A percentile compares a stretch with the other conserved stretches of the same genome.
Evolutionary conservation across 2,113 vertebrate genomes (phyloP).

Genomic region (Silurus glanis): DNA sequence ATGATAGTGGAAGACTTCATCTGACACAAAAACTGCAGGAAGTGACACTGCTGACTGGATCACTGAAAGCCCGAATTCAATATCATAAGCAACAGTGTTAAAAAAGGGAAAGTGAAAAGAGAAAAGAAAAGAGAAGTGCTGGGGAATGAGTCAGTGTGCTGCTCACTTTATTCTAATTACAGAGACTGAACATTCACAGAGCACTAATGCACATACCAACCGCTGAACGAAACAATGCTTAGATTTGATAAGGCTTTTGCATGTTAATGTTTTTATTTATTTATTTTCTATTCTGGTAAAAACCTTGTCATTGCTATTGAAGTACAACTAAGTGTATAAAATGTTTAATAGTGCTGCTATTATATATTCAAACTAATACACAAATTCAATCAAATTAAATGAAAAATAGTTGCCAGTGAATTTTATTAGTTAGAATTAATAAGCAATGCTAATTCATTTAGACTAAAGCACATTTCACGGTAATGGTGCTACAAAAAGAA

Average conservation of each 20-base stretch:
- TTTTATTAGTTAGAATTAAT: not conserved
- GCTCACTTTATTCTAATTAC: constrained; percentile 51
- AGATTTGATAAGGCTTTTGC: constrained; percentile 8
- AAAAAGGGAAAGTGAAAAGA: constrained; percentile 7
- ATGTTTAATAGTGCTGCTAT: not conserved
- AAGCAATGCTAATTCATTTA: not conserved
- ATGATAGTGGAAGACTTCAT: constrained; percentile 11
- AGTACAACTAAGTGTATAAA: not conserved
- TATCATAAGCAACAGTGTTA: constrained; percentile 37
- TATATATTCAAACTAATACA: not conserved
- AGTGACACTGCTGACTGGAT: constrained; percentile 22
- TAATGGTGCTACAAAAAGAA: not conserved
- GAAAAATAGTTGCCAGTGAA: not conserved
- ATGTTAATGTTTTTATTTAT: not conserved
- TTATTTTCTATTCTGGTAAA: not conserved
- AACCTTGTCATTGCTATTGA: not conserved
- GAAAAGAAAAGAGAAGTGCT: constrained; percentile 30
- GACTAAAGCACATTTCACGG: not conserved
- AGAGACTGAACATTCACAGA: constrained; percentile 44
- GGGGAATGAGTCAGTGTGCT: constrained; percentile 50
- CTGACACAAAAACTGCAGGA: constrained; percentile 18
- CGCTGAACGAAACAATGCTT: constrained; percentile 12
- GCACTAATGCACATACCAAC: constrained; percentile 33
- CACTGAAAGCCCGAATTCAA: constrained; percentile 31
- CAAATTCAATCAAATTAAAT: too few species aligned